Evolutionary conservation across 2,113 vertebrate species (phyloP), one percentile per base, ranked within the genome.

Genomic region (Zosterops pallidus): DNA sequence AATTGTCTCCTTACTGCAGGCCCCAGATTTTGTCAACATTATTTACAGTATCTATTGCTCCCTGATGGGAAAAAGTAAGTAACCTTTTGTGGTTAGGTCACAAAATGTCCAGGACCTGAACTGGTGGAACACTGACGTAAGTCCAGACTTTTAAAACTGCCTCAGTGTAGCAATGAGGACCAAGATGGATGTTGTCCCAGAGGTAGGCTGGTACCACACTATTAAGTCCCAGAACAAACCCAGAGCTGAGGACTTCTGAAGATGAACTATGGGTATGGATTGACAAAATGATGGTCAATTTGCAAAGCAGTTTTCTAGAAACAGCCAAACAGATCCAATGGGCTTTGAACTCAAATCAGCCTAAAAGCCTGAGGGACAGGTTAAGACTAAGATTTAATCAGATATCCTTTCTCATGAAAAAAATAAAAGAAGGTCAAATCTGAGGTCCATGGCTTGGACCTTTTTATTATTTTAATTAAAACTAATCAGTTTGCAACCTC

Each of bases 381-480:
- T 88, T 94, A 55, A 83, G 71, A 56, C 31, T 26, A 75, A 93
- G 44, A 62, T 60, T 86, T 78, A 16, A 78, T 81, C 72, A 89
- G 74, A 64, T 57, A 60, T 26, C n/a, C 29, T 88, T 83, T 52
- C 31, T 74, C 25, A 44, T 26, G 23, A 81, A 83, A 90, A 90
- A 57, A 76, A 50, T 9, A 42, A 75, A 44, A 74, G 10, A 19
- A 65, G 3, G 15, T 92, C n/a, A 56, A 71, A 71, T 76, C n/a
- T 69, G 56, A 93, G 62, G 80, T 90, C 83, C 56, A 35, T 33
- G 60, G 22, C 41, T 92, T 92, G 28, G 53, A 78, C 62, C 56
- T 93, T 90, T 92, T 75, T 76, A 92, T 86, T 95, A 69, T 94
- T 96, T 89, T 94, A 97, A 96, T 94, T 92, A 96, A 96, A 95